Evolutionary conservation across 2,797 vertebrate species (phyloP).

Genomic region (Tangara arthus): DNA sequence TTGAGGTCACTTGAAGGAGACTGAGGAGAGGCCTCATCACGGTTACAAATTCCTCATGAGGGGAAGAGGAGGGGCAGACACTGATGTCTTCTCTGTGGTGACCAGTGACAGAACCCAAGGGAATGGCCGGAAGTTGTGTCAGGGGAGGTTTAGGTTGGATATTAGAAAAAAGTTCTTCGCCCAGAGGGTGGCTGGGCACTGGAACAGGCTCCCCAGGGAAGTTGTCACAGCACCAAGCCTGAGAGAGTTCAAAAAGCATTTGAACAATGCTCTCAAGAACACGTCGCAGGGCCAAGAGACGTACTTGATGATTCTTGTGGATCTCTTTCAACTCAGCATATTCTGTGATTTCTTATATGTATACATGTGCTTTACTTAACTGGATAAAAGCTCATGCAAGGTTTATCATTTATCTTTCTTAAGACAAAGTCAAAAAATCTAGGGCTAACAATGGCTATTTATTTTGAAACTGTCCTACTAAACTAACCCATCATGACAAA

Average conservation of each 20-base stretch:
- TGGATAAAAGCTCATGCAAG: neutral
- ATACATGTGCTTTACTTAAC: neutral
- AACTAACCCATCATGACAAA: neutral
- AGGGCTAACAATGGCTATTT: neutral
- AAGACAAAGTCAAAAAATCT: neutral
- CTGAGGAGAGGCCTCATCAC: fast-evolving
- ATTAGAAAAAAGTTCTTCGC: neutral
- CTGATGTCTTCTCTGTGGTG: neutral
- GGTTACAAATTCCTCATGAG: neutral
- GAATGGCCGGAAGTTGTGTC: neutral
- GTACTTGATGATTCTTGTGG: neutral
- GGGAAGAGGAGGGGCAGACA: neutral
- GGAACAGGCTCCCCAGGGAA: neutral
- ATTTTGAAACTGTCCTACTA: neutral
- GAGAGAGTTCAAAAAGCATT: too few species aligned
- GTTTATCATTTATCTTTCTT: neutral
- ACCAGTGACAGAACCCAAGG: fast-evolving
- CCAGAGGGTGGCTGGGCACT: neutral
- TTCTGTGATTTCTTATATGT: neutral
- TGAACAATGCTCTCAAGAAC: neutral
- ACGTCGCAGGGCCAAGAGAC: neutral
- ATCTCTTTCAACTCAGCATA: neutral
- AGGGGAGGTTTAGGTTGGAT: fast-evolving
- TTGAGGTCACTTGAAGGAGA: neutral
- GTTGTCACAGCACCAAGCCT: neutral